A percentile compares a stretch with the other conserved stretches of the same genome.
Conservation (phyloP, 2,797 vertebrate genomes). For the Acomys russatus region DNA sequence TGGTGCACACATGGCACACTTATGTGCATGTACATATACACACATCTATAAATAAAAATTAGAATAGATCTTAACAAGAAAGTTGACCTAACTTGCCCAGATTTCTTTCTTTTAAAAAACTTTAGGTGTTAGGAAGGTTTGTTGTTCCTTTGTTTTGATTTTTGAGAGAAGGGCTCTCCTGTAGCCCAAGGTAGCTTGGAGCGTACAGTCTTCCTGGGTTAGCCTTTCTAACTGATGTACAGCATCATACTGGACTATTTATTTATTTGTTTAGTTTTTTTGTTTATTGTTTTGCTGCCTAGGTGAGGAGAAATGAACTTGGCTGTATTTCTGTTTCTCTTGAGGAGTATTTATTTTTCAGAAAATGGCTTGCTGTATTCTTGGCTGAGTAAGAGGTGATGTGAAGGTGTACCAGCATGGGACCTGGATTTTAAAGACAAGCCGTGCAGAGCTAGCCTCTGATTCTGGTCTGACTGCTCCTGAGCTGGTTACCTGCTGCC, state of each 20-base stretch:
- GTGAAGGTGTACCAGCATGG: not conserved
- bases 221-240: not conserved
- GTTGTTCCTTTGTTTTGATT: not conserved
- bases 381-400: not conserved
- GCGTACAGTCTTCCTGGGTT: not conserved
- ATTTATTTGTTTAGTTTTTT: not conserved
- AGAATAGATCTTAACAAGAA: not conserved
- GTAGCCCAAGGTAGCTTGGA: not conserved
- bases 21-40: not conserved
- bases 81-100: not conserved
- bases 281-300: slow-evolving; percentile 45
- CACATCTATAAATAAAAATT: not conserved
- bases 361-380: not conserved
- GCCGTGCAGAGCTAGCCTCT: not conserved
- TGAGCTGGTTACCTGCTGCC: not conserved
- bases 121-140: slow-evolving; percentile 20
- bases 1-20: not conserved
- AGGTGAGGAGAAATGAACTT: slow-evolving; percentile 38
- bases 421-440: slow-evolving; percentile 7
- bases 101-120: slow-evolving; percentile 9
- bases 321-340: slow-evolving; percentile 1
- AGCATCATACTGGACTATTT: not conserved
- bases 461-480: slow-evolving; percentile 23
- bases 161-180: not conserved
- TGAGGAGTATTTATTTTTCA: slow-evolving; percentile 19